Evolutionary conservation across 2,888 invertebrate species (phyloP), one percentile per base, ranked within the genome.

Genomic region (Capitulum mitella): DNA sequence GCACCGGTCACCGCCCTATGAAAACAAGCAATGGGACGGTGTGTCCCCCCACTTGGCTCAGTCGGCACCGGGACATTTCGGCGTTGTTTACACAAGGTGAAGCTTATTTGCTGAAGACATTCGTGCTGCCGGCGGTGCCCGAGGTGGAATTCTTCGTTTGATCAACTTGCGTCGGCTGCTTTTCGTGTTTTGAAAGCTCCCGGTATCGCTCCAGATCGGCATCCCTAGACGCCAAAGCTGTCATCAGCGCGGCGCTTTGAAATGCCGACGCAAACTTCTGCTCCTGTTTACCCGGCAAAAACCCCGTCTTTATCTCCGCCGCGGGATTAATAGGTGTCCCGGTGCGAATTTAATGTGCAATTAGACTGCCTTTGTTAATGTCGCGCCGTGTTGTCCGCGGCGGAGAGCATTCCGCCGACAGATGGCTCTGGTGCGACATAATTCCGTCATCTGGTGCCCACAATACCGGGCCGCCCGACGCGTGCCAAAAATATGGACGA

Each of bases 311-410:
- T 70, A 70, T 40, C 70, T 70, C 37, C 70, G 40, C 40, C 40
- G 14, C 3, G 70, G 70, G 70, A 70, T 40, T 70, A 70, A 70
- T 70, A 70, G 40, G 40, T 40, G 70, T 70, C 70, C 19, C 26
- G 26, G 37, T 40, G 37, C 40, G 70, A 70, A 70, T 70, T 70
- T 70, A 70, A 70, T 70, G 70, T 70, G 70, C 70, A 70, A 70
- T 70, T 70, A 70, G 70, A 70, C 70, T 40, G 37, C 37, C 70
- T 70, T 37, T 70, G 70, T 70, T 70, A 70, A 70, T 70, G 70
- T 70, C 6, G 34, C 37, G 26, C 70, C 22, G 6, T 70, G 70
- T 40, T 26, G 70, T 19, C 5, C 70, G 6, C 26, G 8, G 22
- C 6, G 22, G 19, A 22, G 1, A 34, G 26, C 70, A 34, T 40